Conservation (phyloP, 2,113 vertebrate species). For the Puffinus mauretanicus region DNA sequence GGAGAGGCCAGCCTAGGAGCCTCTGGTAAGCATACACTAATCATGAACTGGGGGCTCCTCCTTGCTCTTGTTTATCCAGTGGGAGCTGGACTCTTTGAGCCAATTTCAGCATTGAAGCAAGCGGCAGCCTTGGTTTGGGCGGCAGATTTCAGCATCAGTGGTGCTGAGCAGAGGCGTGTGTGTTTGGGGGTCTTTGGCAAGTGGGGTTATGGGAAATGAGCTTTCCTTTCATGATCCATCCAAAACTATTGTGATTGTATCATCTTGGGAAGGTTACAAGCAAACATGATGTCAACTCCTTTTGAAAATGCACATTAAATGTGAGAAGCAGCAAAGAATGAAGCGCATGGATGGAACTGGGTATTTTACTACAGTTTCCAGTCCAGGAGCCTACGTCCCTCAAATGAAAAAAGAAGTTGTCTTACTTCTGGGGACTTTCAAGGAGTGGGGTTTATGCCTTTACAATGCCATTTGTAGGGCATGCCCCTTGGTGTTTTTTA, state of each 20-base stretch:
- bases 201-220: background rate
- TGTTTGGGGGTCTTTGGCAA: background rate
- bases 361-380: background rate
- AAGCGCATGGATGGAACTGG: background rate
- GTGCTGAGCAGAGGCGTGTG: background rate
- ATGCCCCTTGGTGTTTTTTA: background rate
- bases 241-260: background rate
- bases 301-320: background rate
- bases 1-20: background rate
- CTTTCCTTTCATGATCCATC: background rate
- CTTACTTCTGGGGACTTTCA: background rate
- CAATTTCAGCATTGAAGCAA: background rate
- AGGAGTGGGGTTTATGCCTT: background rate
- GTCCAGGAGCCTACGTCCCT: background rate
- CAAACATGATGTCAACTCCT: background rate
- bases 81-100: background rate
- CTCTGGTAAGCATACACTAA: background rate
- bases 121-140: rapidly evolving
- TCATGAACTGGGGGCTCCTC: background rate
- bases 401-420: background rate
- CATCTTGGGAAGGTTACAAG: background rate
- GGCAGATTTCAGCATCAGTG: background rate
- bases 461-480: background rate
- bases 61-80: background rate
- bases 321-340: background rate